Evolutionary conservation across 2,797 vertebrate genomes (phyloP).

Genomic region (Neoniphon sammara): DNA sequence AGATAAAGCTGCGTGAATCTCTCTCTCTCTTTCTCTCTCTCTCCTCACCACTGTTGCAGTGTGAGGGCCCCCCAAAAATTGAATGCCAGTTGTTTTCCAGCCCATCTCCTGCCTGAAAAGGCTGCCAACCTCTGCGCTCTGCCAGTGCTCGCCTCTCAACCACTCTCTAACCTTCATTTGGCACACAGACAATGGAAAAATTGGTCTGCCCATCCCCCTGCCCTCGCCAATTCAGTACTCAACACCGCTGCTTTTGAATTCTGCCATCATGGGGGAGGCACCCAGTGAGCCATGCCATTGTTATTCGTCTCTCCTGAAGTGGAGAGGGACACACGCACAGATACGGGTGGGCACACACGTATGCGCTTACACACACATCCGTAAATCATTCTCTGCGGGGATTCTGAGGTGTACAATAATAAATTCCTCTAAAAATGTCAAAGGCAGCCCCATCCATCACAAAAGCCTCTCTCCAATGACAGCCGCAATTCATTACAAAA

Average conservation of each 20-base stretch:
- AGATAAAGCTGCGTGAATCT: conserved; percentile 62
- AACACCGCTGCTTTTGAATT: conserved; percentile 59
- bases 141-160: conserved; percentile 66
- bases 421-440: conserved; percentile 62
- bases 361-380: conserved; percentile 41
- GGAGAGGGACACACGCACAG: conserved; percentile 41
- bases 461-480: conserved; percentile 40
- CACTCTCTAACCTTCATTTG: conserved; percentile 75
- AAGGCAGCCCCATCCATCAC: conserved; percentile 53
- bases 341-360: conserved; percentile 36
- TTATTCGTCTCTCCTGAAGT: conserved; percentile 69
- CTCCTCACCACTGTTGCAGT: conserved; percentile 35
- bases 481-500: conserved; percentile 45
- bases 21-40: conserved; percentile 31
- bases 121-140: conserved; percentile 73
- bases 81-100: conserved; percentile 77
- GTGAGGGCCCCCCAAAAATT: conserved; percentile 63
- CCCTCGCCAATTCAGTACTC: conserved; percentile 65
- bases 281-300: conserved; percentile 68
- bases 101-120: conserved; percentile 72
- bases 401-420: conserved; percentile 44
- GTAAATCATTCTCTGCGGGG: conserved; percentile 58
- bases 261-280: conserved; percentile 53
- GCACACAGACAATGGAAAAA: conserved; percentile 76
- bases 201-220: conserved; percentile 56